A percentile compares a stretch with the other conserved stretches of the same genome.
phyloP scores from a whole-genome alignment of 2,797 vertebrate genomes.

The Salmo trutta region DNA sequence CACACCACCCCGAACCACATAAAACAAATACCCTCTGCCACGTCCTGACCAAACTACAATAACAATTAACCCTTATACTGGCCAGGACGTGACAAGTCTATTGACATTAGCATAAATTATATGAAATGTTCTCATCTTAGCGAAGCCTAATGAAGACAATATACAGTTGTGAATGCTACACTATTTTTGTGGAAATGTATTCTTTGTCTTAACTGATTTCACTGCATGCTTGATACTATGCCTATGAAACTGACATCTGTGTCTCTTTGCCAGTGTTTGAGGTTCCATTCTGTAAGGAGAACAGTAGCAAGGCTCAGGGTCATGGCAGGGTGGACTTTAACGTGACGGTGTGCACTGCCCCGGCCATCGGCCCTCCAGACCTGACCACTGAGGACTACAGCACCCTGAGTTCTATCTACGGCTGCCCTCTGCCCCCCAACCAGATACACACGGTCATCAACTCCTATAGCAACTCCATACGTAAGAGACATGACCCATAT shows the following conservation, averaged over 20 bases:
- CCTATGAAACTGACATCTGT: background rate
- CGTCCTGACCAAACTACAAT: too few species aligned
- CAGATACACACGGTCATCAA: slow-evolving; percentile 75
- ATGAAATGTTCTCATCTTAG: background rate
- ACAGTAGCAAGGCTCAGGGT: slow-evolving; percentile 44
- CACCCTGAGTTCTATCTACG: slow-evolving; percentile 73
- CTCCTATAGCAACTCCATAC: slow-evolving; percentile 82
- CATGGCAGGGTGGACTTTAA: slow-evolving; percentile 56
- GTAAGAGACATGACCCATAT: background rate
- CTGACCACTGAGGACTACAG: slow-evolving; percentile 80
- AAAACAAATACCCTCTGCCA: too few species aligned
- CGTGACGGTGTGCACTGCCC: slow-evolving; percentile 46
- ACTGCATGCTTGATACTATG: background rate
- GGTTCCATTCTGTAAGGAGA: slow-evolving; percentile 41
- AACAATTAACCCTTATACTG: too few species aligned
- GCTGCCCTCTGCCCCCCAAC: slow-evolving; percentile 74
- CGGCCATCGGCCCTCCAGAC: slow-evolving; percentile 68
- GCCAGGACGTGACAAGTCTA: too few species aligned
- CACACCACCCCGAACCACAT: too few species aligned
- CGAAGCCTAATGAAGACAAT: background rate
- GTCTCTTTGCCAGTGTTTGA: slow-evolving; percentile 44
- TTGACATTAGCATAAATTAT: too few species aligned
- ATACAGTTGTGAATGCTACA: background rate
- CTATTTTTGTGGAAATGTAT: background rate
- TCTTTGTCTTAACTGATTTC: background rate